Percentiles rank a stretch among this genome's conserved stretches.
phyloP scores from a whole-genome alignment of 53 echinoderm and acorn worm species.

The Arbacia lixula region DNA sequence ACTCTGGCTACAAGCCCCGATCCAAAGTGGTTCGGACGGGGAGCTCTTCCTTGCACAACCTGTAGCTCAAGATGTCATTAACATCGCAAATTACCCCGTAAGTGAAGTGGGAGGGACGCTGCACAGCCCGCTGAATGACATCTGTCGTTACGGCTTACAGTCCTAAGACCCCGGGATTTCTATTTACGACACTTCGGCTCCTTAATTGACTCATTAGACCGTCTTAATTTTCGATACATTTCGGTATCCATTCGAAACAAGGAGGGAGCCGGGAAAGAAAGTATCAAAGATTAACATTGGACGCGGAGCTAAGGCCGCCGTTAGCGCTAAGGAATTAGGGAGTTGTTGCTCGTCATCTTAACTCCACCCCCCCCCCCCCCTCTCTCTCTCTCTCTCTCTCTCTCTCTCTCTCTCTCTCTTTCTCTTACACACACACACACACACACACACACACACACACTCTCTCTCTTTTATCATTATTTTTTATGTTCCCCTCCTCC shows the following conservation, averaged over 20 bases:
- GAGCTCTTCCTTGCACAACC: conserved; percentile 30
- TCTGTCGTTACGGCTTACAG: conserved; percentile 48
- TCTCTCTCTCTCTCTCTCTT: conserved; percentile 11
- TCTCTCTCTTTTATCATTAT: too few species aligned
- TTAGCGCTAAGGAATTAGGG: conserved; percentile 40
- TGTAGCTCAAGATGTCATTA: conserved; percentile 28
- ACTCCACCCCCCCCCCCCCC: too few species aligned
- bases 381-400: too few species aligned
- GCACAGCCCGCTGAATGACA: conserved; percentile 26
- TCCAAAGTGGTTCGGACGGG: conserved; percentile 17
- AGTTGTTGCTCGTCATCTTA: conserved; percentile 1
- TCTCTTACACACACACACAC: too few species aligned
- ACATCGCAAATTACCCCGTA: conserved; percentile 39
- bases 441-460: too few species aligned
- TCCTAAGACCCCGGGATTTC: conserved; percentile 51
- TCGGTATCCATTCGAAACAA: conserved; percentile 22
- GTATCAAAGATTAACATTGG: conserved; percentile 27
- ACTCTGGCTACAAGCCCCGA: not conserved
- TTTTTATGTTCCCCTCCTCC: too few species aligned
- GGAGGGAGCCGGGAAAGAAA: conserved; percentile 9
- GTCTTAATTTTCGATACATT: conserved; percentile 51
- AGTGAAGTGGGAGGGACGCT: conserved; percentile 15
- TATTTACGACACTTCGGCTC: conserved; percentile 55
- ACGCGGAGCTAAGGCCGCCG: conserved; percentile 27
- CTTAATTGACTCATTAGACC: conserved; percentile 60